Evolutionary conservation across 2,888 invertebrate species (phyloP), one percentile per base, ranked within the genome.

Genomic region (Hemithea aestivaria): DNA sequence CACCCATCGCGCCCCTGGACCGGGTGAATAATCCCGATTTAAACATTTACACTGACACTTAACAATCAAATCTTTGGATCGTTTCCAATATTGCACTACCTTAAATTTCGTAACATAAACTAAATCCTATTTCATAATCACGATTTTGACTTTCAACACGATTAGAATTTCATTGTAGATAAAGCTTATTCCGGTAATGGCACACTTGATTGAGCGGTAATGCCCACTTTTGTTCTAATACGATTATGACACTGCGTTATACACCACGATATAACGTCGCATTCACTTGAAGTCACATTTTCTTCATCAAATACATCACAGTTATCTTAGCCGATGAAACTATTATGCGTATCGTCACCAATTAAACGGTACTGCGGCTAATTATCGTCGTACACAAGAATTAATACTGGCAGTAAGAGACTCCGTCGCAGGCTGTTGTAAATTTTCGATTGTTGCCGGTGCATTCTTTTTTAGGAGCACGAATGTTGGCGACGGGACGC

Each of bases 371-470:
- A 50, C 27, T 33, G 35, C 38, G 48, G 45, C 62, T 83, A 85
- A 73, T 84, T 79, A 58, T 75, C 70, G 73, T 87, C 84, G 71
- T 87, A 87, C 57, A 87, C 72, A 45, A 87, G 78, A 63, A 87
- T 85, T 64, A 84, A 69, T 56, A 81, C 77, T 41, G 77, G 80
- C 55, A 82, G 67, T 43, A 76, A 56, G 28, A 76, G 68, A 73
- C 74, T 73, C 55, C 77, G 70, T 22, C 80, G 81, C 53, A 74
- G 66, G 59, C 73, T 66, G 67, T 78, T 80, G 49, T 73, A 80
- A 74, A 76, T 74, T 72, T 77, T 77, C 49, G 73, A 73, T 70
- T 76, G 73, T 79, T 69, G 78, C 64, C 73, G 70, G 77, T 75
- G 71, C 85, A 85, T 85, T 66, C 75, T 84, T 70, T 69, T 51